These are phyloP conservation scores for Eristalis intricaria DNA, from an alignment of 2,888 invertebrate genomes.

Conservation along the genomic window DNA sequence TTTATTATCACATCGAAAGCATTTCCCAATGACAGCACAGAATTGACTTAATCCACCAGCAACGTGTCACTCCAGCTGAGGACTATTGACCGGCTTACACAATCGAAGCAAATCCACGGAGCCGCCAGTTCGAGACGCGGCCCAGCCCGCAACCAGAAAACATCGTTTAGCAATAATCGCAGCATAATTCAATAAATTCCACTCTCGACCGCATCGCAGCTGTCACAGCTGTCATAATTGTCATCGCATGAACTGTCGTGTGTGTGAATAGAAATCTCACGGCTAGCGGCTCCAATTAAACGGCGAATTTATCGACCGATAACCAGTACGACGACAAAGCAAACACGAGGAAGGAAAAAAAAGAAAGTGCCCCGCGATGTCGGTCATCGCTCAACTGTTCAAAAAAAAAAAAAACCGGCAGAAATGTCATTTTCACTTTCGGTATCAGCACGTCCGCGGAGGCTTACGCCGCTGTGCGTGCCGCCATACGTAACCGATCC, in stretches of 20 bases:
- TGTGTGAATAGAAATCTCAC: conserved; percentile 47
- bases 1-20: neutral
- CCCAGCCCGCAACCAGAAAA: too few relatives aligned
- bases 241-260: conserved; percentile 3
- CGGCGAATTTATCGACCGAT: conserved; percentile 29
- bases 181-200: neutral
- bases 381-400: neutral
- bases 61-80: neutral
- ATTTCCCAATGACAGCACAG: neutral
- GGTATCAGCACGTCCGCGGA: conserved; percentile 43
- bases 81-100: conserved; percentile 1
- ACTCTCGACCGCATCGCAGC: neutral
- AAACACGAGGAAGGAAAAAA: neutral
- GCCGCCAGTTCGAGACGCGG: neutral
- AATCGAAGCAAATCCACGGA: neutral
- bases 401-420: conserved; percentile 34
- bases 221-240: neutral
- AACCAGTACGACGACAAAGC: neutral
- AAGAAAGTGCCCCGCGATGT: neutral
- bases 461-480: neutral
- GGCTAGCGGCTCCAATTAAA: conserved; percentile 26
- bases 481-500: neutral
- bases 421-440: conserved; percentile 69
- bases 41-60: neutral
- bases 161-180: neutral